Percentiles rank a stretch among this genome's conserved stretches.
Evolutionary conservation across 2,888 invertebrate species (phyloP).

Genomic region (Diadegma fenestrale): DNA sequence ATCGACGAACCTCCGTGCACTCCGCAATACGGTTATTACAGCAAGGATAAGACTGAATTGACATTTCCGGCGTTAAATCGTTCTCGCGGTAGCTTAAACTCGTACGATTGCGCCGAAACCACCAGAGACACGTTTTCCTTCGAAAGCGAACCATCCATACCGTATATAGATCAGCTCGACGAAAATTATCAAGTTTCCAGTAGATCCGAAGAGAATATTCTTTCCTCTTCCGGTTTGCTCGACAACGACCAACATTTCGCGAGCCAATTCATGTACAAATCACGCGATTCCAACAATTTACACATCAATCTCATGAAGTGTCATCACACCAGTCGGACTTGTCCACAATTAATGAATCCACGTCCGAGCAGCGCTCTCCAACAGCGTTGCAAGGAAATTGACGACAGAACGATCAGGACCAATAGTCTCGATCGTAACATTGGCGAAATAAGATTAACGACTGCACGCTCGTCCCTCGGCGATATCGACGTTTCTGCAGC

Average conservation of each 20-base stretch:
- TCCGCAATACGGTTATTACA: constrained; percentile 75
- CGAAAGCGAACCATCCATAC: constrained; percentile 70
- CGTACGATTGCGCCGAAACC: constrained; percentile 22
- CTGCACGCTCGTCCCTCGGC: constrained; percentile 35
- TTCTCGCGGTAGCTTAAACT: constrained; percentile 70
- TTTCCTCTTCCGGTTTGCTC: constrained; percentile 9
- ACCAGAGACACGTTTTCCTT: constrained; percentile 47
- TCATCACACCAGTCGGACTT: constrained; percentile 13
- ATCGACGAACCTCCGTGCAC: constrained; percentile 31
- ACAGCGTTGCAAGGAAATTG: constrained; percentile 26
- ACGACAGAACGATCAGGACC: constrained; percentile 51
- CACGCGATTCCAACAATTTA: constrained; percentile 49
- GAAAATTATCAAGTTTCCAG: constrained; percentile 60
- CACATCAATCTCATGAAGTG: constrained; percentile 51
- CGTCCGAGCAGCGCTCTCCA: constrained; percentile 39
- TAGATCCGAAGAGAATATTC: constrained; percentile 62
- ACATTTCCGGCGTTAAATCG: constrained; percentile 73
- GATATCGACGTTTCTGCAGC: constrained; percentile 33
- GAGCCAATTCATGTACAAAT: constrained; percentile 23
- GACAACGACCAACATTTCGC: constrained; percentile 10
- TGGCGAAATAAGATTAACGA: constrained; percentile 34
- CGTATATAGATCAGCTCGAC: constrained; percentile 77
- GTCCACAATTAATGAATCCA: constrained; percentile 20
- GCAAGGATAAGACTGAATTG: constrained; percentile 76
- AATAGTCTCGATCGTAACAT: constrained; percentile 62